Evolutionary conservation across 2,113 vertebrate genomes (phyloP).

Genomic region (Podarcis muralis): DNA sequence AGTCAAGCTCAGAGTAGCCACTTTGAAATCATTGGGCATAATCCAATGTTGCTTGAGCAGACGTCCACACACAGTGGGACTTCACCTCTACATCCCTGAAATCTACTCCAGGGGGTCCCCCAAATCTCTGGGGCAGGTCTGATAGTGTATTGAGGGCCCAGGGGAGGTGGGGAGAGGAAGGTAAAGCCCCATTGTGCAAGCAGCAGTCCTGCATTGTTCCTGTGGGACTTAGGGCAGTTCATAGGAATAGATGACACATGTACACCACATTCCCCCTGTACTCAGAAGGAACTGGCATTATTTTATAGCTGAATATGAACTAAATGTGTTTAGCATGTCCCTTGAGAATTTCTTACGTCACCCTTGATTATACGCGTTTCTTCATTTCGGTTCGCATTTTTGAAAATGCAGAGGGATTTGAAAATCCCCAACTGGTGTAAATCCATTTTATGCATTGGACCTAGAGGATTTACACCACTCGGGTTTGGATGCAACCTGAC

Average conservation of each 20-base stretch:
- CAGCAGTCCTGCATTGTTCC: too few species aligned
- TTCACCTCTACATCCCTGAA: too few species aligned
- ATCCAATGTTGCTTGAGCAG: too few species aligned
- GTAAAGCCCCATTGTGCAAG: too few species aligned
- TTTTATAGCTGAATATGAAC: slow-evolving; percentile 22
- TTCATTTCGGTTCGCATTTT: neutral
- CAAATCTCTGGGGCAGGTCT: too few species aligned
- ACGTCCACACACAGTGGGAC: too few species aligned
- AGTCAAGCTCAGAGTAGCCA: neutral
- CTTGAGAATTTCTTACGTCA: neutral
- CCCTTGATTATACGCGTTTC: neutral
- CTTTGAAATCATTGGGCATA: neutral
- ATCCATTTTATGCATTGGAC: neutral
- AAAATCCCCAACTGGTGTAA: neutral
- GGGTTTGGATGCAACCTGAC: neutral
- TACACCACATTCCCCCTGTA: neutral
- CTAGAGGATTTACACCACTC: neutral
- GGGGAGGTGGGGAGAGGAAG: too few species aligned
- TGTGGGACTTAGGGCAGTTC: neutral
- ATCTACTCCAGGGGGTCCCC: too few species aligned
- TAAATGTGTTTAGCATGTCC: neutral
- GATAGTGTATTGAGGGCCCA: too few species aligned
- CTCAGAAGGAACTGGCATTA: neutral
- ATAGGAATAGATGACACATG: neutral
- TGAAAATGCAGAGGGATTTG: slow-evolving; percentile 7